These are phyloP conservation scores for Drosophila bocki DNA, from an alignment of 1,140 invertebrate genomes.

Conservation along the genomic window DNA sequence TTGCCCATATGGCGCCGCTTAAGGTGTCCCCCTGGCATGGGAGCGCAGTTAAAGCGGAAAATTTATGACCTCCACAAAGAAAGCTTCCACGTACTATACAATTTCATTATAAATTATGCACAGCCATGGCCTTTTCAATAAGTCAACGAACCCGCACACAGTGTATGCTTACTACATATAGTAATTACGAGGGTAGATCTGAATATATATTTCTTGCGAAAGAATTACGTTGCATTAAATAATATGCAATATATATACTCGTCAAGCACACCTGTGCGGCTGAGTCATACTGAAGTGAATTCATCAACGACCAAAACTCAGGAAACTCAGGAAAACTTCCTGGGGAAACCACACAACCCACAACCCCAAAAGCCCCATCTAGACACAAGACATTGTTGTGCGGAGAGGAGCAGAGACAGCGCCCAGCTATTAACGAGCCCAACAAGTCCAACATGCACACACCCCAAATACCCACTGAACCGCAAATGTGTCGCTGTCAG, in stretches of 20 bases:
- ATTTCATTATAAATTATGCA: conserved; percentile 78
- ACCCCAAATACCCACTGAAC: conserved; percentile 72
- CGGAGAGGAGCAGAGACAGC: conserved; percentile 21
- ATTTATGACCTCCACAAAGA: conserved; percentile 66
- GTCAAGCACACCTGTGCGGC: neutral
- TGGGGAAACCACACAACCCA: conserved; percentile 20
- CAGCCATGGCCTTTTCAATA: conserved; percentile 64
- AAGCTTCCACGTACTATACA: conserved; percentile 60
- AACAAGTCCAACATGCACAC: conserved; percentile 35
- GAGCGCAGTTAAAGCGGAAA: conserved; percentile 61
- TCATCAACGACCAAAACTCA: neutral
- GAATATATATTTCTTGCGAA: neutral
- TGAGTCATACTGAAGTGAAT: conserved; percentile 30
- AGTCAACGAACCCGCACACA: conserved; percentile 62
- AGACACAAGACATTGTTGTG: conserved; percentile 25
- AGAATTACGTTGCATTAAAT: neutral
- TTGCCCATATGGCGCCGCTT: conserved; percentile 74
- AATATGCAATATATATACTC: neutral
- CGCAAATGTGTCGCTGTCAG: conserved; percentile 62
- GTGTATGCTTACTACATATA: conserved; percentile 6
- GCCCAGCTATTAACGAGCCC: conserved; percentile 34
- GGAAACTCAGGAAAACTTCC: conserved; percentile 9
- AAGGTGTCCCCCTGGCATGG: conserved; percentile 58
- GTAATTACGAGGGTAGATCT: conserved; percentile 26
- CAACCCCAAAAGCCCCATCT: conserved; percentile 19